These are phyloP conservation scores for Neosilurus hyrtlii DNA, from an alignment of 2,797 vertebrate species.

Conservation along the genomic window DNA sequence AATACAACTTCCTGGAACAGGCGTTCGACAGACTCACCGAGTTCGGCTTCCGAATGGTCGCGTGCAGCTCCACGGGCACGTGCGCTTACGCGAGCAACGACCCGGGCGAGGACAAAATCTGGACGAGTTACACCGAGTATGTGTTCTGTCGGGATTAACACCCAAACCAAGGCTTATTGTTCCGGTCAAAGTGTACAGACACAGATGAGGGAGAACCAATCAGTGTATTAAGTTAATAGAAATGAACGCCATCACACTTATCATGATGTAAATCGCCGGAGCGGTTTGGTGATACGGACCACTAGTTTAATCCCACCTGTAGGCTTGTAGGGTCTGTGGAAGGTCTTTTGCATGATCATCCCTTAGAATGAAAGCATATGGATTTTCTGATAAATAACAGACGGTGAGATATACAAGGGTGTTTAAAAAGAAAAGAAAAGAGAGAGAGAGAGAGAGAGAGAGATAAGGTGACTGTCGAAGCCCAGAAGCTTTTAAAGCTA, in stretches of 20 bases:
- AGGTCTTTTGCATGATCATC: not conserved
- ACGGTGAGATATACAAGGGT: no score
- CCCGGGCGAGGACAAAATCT: constrained; percentile 91
- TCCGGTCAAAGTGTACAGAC: not conserved
- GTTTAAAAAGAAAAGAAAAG: no score
- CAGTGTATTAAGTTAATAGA: not conserved
- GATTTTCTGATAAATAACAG: not conserved
- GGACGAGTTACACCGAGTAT: constrained; percentile 96
- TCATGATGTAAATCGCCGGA: no score
- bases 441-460: no score
- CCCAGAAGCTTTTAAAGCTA: no score
- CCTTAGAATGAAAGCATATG: not conserved
- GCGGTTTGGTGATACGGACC: not conserved
- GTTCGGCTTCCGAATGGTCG: constrained; percentile 90
- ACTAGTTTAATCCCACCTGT: no score
- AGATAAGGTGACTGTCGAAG: no score
- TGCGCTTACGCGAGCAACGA: constrained; percentile 88
- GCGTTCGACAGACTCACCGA: constrained; percentile 91
- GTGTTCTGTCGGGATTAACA: constrained; percentile 89
- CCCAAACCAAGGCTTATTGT: not conserved
- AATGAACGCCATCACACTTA: not conserved
- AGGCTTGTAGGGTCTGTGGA: not conserved
- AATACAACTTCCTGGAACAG: constrained; percentile 92
- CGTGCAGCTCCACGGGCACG: constrained; percentile 89
- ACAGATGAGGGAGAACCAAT: not conserved